Evolutionary conservation across 1,140 invertebrate species (phyloP).

Genomic region (Luehdorfia chinensis): DNA sequence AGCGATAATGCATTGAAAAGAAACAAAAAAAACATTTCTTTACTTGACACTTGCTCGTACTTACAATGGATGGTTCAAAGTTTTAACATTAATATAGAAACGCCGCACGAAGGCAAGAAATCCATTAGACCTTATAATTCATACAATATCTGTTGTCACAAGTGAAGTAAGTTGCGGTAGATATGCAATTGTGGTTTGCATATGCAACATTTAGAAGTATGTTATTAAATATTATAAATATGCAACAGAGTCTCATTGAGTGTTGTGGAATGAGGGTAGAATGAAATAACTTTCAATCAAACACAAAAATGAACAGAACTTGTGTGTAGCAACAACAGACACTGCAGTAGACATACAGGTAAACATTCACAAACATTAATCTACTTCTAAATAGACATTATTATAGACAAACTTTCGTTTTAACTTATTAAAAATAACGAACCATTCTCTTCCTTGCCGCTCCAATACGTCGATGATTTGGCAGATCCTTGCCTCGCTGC

Average conservation of each 20-base stretch:
- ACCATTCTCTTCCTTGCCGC: conserved; percentile 71
- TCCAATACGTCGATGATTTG: conserved; percentile 66
- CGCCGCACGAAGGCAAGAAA: conserved; percentile 58
- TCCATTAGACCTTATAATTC: conserved; percentile 49
- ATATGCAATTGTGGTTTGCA: no score
- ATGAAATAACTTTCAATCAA: no score
- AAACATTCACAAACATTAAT: conserved; percentile 61
- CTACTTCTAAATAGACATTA: conserved; percentile 52
- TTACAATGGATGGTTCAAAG: conserved; percentile 54
- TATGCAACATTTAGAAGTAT: no score
- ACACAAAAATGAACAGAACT: neutral
- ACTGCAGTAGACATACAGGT: conserved; percentile 35
- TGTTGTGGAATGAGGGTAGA: no score
- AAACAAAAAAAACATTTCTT: conserved; percentile 29
- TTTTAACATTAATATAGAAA: conserved; percentile 43
- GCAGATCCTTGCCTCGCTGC: conserved; percentile 70
- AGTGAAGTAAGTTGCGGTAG: no score
- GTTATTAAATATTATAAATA: no score
- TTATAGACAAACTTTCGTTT: conserved; percentile 26
- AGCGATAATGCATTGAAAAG: conserved; percentile 35
- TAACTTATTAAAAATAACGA: conserved; percentile 40
- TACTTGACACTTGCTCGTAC: conserved; percentile 70
- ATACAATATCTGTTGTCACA: conserved; percentile 43
- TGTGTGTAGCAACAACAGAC: conserved; percentile 38
- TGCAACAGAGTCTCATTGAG: no score